Evolutionary conservation across 1,140 invertebrate species (phyloP).

Genomic region (Hetaerina americana): DNA sequence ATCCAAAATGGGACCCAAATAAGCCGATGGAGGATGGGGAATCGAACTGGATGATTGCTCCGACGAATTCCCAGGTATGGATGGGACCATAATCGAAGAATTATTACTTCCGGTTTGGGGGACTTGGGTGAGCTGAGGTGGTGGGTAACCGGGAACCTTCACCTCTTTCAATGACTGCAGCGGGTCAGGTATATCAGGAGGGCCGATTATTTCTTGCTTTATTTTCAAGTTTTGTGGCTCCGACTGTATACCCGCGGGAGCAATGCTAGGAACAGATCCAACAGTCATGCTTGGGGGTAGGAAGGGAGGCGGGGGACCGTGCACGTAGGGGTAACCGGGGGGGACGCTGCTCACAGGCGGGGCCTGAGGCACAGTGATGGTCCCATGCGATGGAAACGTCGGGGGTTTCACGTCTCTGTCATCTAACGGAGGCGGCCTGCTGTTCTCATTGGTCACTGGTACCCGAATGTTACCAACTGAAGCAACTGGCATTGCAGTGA

Average conservation of each 20-base stretch:
- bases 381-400: constrained; percentile 11
- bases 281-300: background rate
- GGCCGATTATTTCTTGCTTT: constrained; percentile 49
- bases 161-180: constrained; percentile 65
- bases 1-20: constrained; percentile 43
- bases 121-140: constrained; percentile 20
- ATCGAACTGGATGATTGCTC: constrained; percentile 11
- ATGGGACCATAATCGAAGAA: background rate
- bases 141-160: constrained; percentile 57
- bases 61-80: background rate
- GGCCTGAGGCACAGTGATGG: constrained; percentile 38
- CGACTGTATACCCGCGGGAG: constrained; percentile 29
- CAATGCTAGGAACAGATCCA: constrained; percentile 7
- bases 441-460: constrained; percentile 34
- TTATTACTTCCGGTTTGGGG: background rate
- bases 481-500: constrained; percentile 20
- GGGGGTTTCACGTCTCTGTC: constrained; percentile 24
- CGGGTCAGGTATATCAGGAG: constrained; percentile 30
- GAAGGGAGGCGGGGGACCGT: constrained; percentile 21
- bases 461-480: constrained; percentile 16
- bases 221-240: constrained; percentile 67
- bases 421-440: constrained; percentile 33
- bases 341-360: constrained; percentile 17
- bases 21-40: constrained; percentile 14
- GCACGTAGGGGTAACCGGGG: background rate